Base-by-base conservation (phyloP, 2,113 vertebrate species). In the Charina bottae region DNA sequence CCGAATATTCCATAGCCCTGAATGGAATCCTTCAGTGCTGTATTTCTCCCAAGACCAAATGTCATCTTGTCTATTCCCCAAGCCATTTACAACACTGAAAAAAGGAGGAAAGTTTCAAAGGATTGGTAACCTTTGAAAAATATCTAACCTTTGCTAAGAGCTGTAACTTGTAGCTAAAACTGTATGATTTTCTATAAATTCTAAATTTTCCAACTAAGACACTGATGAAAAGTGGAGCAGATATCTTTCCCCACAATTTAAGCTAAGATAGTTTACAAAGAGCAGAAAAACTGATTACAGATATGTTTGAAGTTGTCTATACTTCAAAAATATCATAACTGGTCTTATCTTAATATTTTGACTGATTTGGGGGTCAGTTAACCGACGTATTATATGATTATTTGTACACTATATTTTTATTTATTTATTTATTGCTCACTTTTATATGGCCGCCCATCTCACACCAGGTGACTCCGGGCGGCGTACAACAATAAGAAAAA, bases 111-210 rank as follows among this genome's bases (percentile, higher is more conserved):
- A 60, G 21, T 83, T 62, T 55, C 58, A 88, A 90, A 54, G 42
- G 11, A 83, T 60, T 19, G n/a, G 21, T 93, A 64, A 88, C 84
- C 89, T 88, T 90, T 93, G 58, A 88, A 88, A 87, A 88, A 55
- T 42, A 56, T 64, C 24, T 88, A 83, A 84, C 24, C 6, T 56
- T 64, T 19, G 49, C 42, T 55, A 55, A 55, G 68, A 84, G 56
- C 89, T 84, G 17, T 37, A 28, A 28, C 28, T 24, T 59, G 21
- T 56, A 88, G 33, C 6, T 26, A 60, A 59, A 90, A 28, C 13
- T 60, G 28, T 11, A 12, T 4, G 0, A 42, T 64, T 46, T 84
- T 90, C 56, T 90, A 88, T 55, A 33, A 87, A 62, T 93, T 37
- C 85, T 88, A 60, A 7, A 53, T 37, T 53, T 58, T 33, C 2